phyloP scores from a whole-genome alignment of 2,113 vertebrate genomes.

The Prolemur simus region DNA sequence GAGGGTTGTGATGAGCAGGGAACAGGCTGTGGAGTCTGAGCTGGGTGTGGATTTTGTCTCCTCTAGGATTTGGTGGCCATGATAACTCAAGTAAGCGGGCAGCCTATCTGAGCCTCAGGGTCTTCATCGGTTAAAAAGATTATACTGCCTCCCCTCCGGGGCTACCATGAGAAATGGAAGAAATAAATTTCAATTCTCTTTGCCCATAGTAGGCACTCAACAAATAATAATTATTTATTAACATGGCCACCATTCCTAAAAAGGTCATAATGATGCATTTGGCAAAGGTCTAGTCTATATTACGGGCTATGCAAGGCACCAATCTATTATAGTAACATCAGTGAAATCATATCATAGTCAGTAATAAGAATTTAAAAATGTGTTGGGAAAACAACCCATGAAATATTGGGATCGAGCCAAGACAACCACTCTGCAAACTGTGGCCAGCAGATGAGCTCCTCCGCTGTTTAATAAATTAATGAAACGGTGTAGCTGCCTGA shows the following conservation, averaged over 20 bases:
- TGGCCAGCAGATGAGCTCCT: conserved; percentile 41
- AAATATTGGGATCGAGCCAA: conserved; percentile 49
- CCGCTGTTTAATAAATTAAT: conserved; percentile 36
- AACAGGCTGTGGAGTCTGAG: not conserved
- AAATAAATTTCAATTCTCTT: too few species aligned
- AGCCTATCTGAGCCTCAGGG: too few species aligned
- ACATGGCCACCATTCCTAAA: not conserved
- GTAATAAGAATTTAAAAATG: conserved; percentile 54
- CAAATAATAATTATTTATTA: not conserved
- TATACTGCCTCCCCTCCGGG: not conserved
- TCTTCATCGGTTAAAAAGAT: not conserved
- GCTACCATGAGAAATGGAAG: not conserved
- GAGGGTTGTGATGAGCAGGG: rapidly evolving
- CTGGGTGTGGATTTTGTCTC: not conserved
- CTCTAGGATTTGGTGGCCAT: too few species aligned
- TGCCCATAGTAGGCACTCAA: not conserved
- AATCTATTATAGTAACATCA: conserved; percentile 56
- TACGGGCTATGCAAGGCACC: not conserved
- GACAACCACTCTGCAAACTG: conserved; percentile 31
- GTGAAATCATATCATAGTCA: conserved; percentile 50
- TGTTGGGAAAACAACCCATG: conserved; percentile 62
- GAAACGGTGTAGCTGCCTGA: conserved; percentile 10
- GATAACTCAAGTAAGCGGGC: not conserved
- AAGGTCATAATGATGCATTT: not conserved
- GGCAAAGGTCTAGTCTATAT: conserved; percentile 10